These are phyloP conservation scores for Tapirus terrestris DNA, from an alignment of 2,113 vertebrate species.

Conservation along the genomic window DNA sequence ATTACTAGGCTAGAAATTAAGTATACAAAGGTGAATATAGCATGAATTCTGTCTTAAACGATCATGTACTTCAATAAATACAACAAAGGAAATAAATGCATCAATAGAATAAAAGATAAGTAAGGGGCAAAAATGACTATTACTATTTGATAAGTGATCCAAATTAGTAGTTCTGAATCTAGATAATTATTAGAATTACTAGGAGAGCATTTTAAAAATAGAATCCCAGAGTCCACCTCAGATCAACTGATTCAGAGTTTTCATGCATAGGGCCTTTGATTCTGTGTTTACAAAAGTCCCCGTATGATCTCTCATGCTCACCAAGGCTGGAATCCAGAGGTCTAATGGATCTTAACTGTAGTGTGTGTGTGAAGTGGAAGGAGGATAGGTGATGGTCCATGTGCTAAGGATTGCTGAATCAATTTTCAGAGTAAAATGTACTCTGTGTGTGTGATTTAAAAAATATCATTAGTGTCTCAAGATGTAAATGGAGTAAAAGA, in stretches of 20 bases:
- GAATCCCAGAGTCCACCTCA: background rate
- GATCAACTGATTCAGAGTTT: constrained; percentile 12
- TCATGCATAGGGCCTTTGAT: background rate
- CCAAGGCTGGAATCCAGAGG: background rate
- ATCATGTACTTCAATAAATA: background rate
- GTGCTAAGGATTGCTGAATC: background rate
- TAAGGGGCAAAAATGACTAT: background rate
- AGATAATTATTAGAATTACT: background rate
- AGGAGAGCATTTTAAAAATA: background rate
- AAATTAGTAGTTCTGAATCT: background rate
- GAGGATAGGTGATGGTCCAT: background rate
- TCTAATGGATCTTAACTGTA: background rate
- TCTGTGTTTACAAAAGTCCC: background rate
- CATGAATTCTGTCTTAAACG: background rate
- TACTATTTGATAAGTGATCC: background rate
- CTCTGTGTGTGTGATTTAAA: background rate
- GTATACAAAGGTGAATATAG: background rate
- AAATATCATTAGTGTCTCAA: background rate
- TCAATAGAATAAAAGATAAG: background rate
- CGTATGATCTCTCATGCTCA: background rate
- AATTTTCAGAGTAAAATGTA: background rate
- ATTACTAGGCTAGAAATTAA: background rate
- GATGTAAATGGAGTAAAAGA: constrained; percentile 15
- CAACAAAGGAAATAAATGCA: background rate
- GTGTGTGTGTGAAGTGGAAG: background rate